These are phyloP conservation scores for Ophraella communa DNA, from an alignment of 2,888 invertebrate genomes.

Conservation along the genomic window DNA sequence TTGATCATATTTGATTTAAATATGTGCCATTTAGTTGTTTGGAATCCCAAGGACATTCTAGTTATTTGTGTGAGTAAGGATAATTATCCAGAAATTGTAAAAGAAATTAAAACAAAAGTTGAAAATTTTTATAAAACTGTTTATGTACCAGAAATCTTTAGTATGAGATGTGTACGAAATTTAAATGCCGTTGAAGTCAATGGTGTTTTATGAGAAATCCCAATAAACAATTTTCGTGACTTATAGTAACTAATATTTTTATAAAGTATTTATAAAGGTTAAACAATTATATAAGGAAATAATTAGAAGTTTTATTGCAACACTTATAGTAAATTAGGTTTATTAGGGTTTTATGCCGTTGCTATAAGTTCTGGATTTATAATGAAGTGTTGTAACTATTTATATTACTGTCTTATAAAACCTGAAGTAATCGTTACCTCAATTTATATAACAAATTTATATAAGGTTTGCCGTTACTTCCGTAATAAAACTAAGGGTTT, in stretches of 20 bases:
- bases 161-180: too few species aligned
- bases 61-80: too few species aligned
- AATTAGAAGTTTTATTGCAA: not conserved
- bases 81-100: too few species aligned
- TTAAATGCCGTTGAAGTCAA: too few species aligned
- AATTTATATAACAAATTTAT: not conserved
- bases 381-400: not conserved
- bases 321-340: not conserved
- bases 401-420: not conserved
- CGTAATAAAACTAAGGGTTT: not conserved
- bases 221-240: not conserved
- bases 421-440: not conserved
- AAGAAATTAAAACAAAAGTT: too few species aligned
- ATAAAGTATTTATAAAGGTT: not conserved
- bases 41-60: too few species aligned
- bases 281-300: not conserved
- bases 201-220: too few species aligned
- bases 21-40: too few species aligned
- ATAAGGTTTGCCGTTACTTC: not conserved
- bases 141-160: too few species aligned
- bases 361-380: not conserved
- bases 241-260: not conserved
- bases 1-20: too few species aligned
- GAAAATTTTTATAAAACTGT: too few species aligned
- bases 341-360: not conserved